Percentiles rank a stretch among this genome's conserved stretches.
These are phyloP conservation scores for Diadophis punctatus DNA, from an alignment of 2,113 vertebrate genomes.

Conservation along the genomic window DNA sequence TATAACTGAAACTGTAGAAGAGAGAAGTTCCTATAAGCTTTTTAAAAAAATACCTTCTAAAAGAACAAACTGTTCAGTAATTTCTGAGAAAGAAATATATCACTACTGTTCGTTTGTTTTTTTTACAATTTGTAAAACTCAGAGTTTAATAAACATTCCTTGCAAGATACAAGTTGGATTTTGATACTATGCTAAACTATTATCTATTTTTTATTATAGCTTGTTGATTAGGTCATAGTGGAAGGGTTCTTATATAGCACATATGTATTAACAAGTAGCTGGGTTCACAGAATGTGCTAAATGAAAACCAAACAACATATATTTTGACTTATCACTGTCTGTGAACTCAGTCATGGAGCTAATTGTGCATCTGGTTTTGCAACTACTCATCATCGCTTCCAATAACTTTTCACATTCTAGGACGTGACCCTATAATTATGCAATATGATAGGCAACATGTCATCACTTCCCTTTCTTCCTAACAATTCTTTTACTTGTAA, in stretches of 20 bases:
- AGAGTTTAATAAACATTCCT: background rate
- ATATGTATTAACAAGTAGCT: background rate
- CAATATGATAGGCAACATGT: background rate
- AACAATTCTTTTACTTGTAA: background rate
- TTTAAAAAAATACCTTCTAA: background rate
- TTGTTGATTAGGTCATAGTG: background rate
- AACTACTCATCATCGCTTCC: background rate
- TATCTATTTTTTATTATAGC: background rate
- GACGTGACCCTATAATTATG: background rate
- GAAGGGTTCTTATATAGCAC: background rate
- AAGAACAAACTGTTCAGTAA: background rate
- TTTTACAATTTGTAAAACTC: background rate
- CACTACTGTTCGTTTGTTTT: background rate
- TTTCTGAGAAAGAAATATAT: background rate
- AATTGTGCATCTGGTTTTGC: background rate
- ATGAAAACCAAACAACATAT: background rate
- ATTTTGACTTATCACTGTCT: background rate
- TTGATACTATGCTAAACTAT: background rate
- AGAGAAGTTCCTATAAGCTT: background rate
- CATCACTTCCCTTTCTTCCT: background rate
- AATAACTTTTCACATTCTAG: background rate
- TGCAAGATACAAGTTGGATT: background rate
- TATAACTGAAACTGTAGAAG: background rate
- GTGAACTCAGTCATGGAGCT: background rate
- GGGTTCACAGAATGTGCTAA: background rate